Evolutionary conservation across 1,140 invertebrate species (phyloP).

Genomic region (Leptoteleia sp.): DNA sequence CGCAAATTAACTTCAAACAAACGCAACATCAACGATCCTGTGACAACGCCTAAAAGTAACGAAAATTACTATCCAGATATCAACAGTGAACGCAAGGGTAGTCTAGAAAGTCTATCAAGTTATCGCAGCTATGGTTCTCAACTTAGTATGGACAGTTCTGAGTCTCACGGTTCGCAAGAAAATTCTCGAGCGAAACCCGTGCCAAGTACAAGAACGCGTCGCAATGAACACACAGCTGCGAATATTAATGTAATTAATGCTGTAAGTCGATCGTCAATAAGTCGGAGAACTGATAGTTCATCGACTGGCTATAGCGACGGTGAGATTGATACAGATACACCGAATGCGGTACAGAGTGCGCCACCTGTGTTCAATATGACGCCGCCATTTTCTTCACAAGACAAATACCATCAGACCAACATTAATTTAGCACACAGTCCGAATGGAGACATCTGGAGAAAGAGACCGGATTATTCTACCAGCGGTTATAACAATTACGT

Average conservation of each 20-base stretch:
- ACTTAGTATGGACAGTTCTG: conserved; percentile 77
- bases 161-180: conserved; percentile 76
- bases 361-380: conserved; percentile 76
- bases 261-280: conserved; percentile 69
- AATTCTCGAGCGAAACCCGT: conserved; percentile 74
- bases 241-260: conserved; percentile 69
- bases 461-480: conserved; percentile 64
- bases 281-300: conserved; percentile 76
- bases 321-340: conserved; percentile 79
- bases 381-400: conserved; percentile 70
- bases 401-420: conserved; percentile 68
- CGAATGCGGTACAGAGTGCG: conserved; percentile 76
- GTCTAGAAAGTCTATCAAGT: conserved; percentile 82
- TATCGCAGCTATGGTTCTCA: conserved; percentile 80
- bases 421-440: conserved; percentile 71
- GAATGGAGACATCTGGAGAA: conserved; percentile 76
- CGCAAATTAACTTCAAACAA: conserved; percentile 82
- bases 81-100: conserved; percentile 80
- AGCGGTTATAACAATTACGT: conserved; percentile 70
- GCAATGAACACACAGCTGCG: conserved; percentile 70
- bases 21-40: conserved; percentile 76
- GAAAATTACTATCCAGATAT: conserved; percentile 73
- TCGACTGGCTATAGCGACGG: conserved; percentile 81
- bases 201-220: conserved; percentile 75
- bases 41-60: conserved; percentile 63